Base-by-base conservation (phyloP, 2,113 vertebrate species). In the Nothocercus julius region DNA sequence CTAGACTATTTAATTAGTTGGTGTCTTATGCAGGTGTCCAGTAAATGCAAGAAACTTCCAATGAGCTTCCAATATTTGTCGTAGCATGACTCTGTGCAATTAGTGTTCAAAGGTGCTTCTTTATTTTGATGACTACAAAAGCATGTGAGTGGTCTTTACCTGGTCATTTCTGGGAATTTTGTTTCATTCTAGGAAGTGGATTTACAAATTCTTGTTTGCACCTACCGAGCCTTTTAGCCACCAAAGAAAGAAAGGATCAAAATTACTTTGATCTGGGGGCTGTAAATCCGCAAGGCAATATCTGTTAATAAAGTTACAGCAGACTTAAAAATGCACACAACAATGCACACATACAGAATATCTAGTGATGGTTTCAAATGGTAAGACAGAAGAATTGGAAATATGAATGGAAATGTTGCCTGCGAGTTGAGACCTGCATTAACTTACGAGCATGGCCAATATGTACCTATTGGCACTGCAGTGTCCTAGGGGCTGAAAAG, bases 341-440 rank as follows among this genome's bases (percentile, higher is more conserved):
- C 53, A 9, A 21, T 95, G 80, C 83, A 84, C 90, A 1, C 47
- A 93, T 84, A 7, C 82, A 44, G 91, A 91, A 68, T 90, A 4
- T 36, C 59, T 91, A 86, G 92, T 62, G 90, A 78, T 92, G 93
- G 75, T 91, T 86, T 61, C 61, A 40, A 84, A 72, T 79, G 77
- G 64, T 61, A 70, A 94, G 87, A 92, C 70, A 88, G 93, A 92
- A 75, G 82, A 91, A 90, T 42, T 19, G 1, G 86, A 89, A 97
- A 97, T 95, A 87, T 81, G 97, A 97, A 97, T 97, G 97, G 97
- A 97, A 97, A 97, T 97, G 97, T 96, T 94, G 69, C 69, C 92
- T 78, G 69, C 40, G 58, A 81, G 70, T 85, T 92, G 88, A 95
- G 66, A 96, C 86, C 88, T 96, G 90, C 81, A 13, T 70, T 79